Evolutionary conservation across 2,797 vertebrate genomes (phyloP).

Genomic region (Pseudochromis fuscus): DNA sequence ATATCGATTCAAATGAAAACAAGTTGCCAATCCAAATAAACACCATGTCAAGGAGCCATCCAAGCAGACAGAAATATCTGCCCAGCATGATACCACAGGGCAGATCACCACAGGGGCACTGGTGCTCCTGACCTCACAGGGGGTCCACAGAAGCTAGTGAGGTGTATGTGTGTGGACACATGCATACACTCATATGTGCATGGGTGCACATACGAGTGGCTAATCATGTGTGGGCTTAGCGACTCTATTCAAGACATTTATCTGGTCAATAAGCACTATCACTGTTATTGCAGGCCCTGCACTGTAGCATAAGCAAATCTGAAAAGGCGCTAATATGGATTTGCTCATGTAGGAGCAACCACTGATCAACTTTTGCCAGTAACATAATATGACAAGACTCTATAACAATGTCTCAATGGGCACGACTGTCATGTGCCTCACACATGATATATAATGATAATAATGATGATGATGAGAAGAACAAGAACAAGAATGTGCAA

Average conservation of each 20-base stretch:
- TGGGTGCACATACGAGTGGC: conserved; percentile 72
- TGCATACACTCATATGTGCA: conserved; percentile 65
- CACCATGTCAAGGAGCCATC: conserved; percentile 88
- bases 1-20: conserved; percentile 87
- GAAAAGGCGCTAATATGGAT: conserved; percentile 56
- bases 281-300: conserved; percentile 59
- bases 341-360: conserved; percentile 45
- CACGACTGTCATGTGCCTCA: neutral
- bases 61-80: conserved; percentile 86
- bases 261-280: conserved; percentile 76
- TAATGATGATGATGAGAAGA: too few species aligned
- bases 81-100: conserved; percentile 85
- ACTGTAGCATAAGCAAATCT: conserved; percentile 55
- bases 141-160: conserved; percentile 61
- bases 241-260: conserved; percentile 77
- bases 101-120: conserved; percentile 75
- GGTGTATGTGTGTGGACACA: conserved; percentile 62
- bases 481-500: too few species aligned
- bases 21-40: conserved; percentile 90
- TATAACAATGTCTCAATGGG: conserved; percentile 6
- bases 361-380: conserved; percentile 44
- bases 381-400: conserved; percentile 23
- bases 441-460: neutral
- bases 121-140: conserved; percentile 77
- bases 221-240: conserved; percentile 77